Base-by-base conservation (phyloP, 2,113 vertebrate genomes). In the Lonchura striata region DNA sequence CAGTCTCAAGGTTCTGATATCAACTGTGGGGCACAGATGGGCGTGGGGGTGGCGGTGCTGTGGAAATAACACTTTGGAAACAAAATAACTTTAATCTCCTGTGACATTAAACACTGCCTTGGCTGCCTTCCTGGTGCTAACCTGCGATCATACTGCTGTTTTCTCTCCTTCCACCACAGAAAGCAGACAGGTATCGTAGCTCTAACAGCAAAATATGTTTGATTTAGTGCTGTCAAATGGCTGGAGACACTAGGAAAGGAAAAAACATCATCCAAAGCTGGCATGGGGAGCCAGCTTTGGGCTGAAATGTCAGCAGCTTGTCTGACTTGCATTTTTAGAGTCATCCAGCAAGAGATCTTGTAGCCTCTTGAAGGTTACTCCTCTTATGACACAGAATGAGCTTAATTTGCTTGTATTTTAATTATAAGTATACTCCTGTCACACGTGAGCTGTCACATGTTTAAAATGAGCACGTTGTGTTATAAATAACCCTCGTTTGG, bases 41-140 rank as follows among this genome's bases (percentile, higher is more conserved):
- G 59, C 6, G 68, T 0, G 90, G 85, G 92, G 92, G 95, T 16
- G 96, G 95, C 9, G 74, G 65, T 94, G 92, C 82, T 82, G 71
- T 94, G 91, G 91, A 95, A 96, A 92, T 90, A 94, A 92, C 92
- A 83, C 92, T 94, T 93, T 16, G 59, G 93, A 96, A 94, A 95
- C 93, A 91, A 90, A 91, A 91, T 85, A 88, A 89, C 74, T 97
- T 96, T 91, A 94, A 92, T 96, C 95, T 97, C 64, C 68, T 75
- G 75, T 91, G 93, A 95, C 79, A 93, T 96, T 95, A 95, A 96
- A 96, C 85, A 88, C 28, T 61, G 90, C 74, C 64, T 77, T 97
- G 94, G 96, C 95, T 77, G 82, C 6, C 0, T 90, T 94, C 94
- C 84, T 93, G 82, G 41, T 88, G 79, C 79, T 89, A 96, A 94